phyloP scores from a whole-genome alignment of 1,140 invertebrate species.

The Adoxophyes honmai region DNA sequence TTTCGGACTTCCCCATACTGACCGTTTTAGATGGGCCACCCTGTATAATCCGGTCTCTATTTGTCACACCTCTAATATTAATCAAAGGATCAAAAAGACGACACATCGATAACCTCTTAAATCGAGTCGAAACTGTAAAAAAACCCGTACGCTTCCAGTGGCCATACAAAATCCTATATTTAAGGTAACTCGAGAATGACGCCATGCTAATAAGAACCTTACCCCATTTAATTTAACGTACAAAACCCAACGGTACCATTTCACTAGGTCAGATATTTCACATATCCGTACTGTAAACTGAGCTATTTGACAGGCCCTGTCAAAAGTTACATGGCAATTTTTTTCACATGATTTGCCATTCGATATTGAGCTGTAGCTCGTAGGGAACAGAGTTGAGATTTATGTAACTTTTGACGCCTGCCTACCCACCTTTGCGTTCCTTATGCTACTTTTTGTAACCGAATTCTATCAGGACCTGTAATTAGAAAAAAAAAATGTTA shows the following conservation, averaged over 20 bases:
- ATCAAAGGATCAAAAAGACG: no score
- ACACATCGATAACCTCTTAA: no score
- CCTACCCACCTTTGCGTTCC: not conserved
- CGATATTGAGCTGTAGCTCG: not conserved
- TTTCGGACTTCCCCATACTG: no score
- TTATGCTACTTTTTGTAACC: not conserved
- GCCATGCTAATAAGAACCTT: not conserved
- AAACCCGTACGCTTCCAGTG: no score
- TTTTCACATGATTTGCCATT: no score
- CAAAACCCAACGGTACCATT: constrained; percentile 14
- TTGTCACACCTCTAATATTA: no score
- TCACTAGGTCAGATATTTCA: constrained; percentile 7
- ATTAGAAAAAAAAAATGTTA: not conserved
- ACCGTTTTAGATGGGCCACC: no score
- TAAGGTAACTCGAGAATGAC: no score
- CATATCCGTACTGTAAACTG: constrained; percentile 9
- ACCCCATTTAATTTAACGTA: constrained; percentile 5
- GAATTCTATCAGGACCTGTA: constrained; percentile 4
- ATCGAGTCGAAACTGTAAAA: no score
- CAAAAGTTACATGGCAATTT: constrained; percentile 1
- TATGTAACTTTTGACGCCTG: not conserved
- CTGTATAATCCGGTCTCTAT: no score
- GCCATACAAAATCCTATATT: no score
- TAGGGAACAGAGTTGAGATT: not conserved
- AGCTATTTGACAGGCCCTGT: not conserved